Conservation (phyloP, 2,113 vertebrate species). For the Antigone vipio region DNA sequence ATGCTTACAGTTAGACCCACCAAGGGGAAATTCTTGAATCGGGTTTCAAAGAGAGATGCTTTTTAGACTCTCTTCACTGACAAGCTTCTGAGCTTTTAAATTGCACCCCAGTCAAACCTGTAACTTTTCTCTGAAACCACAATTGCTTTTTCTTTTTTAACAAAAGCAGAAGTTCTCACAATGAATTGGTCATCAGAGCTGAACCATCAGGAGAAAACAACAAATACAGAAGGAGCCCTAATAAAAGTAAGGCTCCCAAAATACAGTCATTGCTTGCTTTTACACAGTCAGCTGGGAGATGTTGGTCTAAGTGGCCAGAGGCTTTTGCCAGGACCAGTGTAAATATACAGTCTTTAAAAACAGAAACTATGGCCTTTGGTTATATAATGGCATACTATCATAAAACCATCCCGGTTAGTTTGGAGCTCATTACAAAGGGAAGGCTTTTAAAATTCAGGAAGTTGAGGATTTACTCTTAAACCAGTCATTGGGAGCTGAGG, state of each 20-base stretch:
- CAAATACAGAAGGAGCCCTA: not conserved
- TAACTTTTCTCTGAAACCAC: not conserved
- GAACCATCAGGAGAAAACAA: not conserved
- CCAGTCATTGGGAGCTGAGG: not conserved
- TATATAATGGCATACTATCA: not conserved
- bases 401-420: not conserved
- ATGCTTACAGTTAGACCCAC: not conserved
- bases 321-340: not conserved
- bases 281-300: not conserved
- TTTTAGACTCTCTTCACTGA: not conserved
- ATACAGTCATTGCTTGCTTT: not conserved
- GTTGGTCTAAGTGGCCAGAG: not conserved
- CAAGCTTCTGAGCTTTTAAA: not conserved
- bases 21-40: not conserved
- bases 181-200: not conserved
- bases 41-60: not conserved
- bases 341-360: not conserved
- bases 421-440: not conserved
- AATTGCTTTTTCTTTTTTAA: not conserved
- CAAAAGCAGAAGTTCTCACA: not conserved
- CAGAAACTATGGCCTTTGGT: not conserved
- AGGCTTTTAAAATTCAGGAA: slow-evolving; percentile 16
- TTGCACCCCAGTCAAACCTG: not conserved
- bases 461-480: not conserved
- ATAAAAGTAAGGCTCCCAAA: not conserved